Percentiles rank a stretch among this genome's conserved stretches.
phyloP scores from a whole-genome alignment of 2,888 invertebrate genomes.

The Synergus laeviventris region DNA sequence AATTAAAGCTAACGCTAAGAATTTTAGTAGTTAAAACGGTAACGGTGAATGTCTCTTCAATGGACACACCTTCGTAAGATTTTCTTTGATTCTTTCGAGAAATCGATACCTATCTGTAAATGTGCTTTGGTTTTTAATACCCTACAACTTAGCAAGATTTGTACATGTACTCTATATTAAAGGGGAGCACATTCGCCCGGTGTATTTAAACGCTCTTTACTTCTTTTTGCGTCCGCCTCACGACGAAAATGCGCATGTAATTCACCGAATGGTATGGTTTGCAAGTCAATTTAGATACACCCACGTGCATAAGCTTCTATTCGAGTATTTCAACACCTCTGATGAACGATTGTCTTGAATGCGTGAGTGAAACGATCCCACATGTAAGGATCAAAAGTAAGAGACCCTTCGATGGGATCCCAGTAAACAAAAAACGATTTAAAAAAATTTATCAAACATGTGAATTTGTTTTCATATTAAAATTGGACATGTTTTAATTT shows the following conservation, averaged over 20 bases:
- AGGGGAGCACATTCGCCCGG: constrained; percentile 62
- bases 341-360: constrained; percentile 27
- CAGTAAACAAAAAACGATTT: background rate
- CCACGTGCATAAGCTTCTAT: constrained; percentile 16
- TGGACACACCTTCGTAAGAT: constrained; percentile 49
- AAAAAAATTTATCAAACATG: background rate
- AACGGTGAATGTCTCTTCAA: constrained; percentile 61
- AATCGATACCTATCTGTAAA: constrained; percentile 45
- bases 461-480: no score
- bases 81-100: constrained; percentile 44
- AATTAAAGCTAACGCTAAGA: constrained; percentile 58
- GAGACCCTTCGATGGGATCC: constrained; percentile 2
- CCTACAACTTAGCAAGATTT: constrained; percentile 57
- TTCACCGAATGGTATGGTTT: constrained; percentile 11
- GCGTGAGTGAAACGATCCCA: constrained; percentile 30
- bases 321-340: constrained; percentile 13
- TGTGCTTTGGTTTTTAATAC: constrained; percentile 47
- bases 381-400: background rate
- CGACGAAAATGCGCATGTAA: background rate
- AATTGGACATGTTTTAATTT: background rate
- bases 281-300: constrained; percentile 31
- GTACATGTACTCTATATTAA: constrained; percentile 62
- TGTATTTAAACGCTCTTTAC: constrained; percentile 49
- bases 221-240: background rate
- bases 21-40: constrained; percentile 56